Conservation (phyloP, 2,113 vertebrate genomes). For the Petromus typicus region DNA sequence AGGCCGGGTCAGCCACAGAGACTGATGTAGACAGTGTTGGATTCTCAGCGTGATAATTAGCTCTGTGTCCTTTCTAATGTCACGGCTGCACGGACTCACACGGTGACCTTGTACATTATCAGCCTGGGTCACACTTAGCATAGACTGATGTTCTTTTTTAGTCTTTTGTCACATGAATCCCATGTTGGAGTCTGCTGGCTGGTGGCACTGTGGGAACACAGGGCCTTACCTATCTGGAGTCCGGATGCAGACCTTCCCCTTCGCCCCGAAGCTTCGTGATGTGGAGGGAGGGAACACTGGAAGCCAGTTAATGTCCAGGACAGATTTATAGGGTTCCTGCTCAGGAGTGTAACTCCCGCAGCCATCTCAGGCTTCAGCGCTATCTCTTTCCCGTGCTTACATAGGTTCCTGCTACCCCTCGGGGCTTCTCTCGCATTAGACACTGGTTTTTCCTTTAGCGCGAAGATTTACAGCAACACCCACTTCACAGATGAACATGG, state of each 20-base stretch:
- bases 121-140: background rate
- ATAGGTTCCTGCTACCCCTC: background rate
- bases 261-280: background rate
- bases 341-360: background rate
- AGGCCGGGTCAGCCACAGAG: slow-evolving; percentile 19
- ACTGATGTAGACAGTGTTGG: background rate
- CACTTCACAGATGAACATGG: background rate
- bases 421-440: background rate
- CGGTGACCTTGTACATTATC: background rate
- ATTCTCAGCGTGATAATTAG: background rate
- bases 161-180: background rate
- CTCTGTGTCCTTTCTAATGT: background rate
- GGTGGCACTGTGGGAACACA: background rate
- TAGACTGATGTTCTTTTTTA: background rate
- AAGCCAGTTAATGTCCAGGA: background rate
- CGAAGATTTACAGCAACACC: background rate
- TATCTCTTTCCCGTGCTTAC: background rate
- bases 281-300: background rate
- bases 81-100: background rate
- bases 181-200: background rate
- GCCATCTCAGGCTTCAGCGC: background rate
- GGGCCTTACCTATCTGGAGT: background rate
- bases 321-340: background rate
- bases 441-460: background rate
- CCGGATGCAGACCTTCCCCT: background rate